phyloP scores from a whole-genome alignment of 2,888 invertebrate species.

The Zeuzera pyrina region DNA sequence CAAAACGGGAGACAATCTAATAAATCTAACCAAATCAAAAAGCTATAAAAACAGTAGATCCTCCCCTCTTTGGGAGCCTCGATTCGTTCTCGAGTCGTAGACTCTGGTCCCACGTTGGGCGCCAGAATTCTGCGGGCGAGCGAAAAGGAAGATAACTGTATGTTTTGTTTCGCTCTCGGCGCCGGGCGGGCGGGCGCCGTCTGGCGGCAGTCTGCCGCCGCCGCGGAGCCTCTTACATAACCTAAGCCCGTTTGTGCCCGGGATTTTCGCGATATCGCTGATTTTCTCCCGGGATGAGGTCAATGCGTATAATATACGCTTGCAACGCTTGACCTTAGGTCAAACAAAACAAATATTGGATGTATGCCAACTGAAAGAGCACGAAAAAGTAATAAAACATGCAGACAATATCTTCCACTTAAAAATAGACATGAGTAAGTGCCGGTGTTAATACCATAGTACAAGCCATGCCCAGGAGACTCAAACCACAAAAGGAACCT shows the following conservation, averaged over 20 bases:
- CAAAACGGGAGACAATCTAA: constrained; percentile 23
- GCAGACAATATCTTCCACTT: no score
- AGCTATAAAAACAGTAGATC: constrained; percentile 30
- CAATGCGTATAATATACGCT: constrained; percentile 1
- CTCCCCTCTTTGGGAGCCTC: constrained; percentile 14
- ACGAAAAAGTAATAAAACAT: no score
- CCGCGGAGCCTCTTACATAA: constrained; percentile 56
- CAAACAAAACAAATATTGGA: no score
- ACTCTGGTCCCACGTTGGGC: constrained; percentile 37
- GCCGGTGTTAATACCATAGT: neutral
- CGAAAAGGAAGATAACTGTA: constrained; percentile 11
- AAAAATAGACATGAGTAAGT: neutral
- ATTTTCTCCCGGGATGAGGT: neutral
- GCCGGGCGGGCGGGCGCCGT: constrained; percentile 74
- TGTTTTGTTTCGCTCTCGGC: constrained; percentile 39
- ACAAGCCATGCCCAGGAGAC: no score
- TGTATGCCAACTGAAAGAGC: no score
- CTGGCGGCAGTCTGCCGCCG: constrained; percentile 46
- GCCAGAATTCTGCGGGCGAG: constrained; percentile 32
- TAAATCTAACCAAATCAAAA: constrained; percentile 49
- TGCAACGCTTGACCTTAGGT: no score
- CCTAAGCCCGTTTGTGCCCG: neutral
- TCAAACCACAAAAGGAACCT: no score
- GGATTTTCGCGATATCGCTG: constrained; percentile 2
- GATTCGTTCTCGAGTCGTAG: neutral